phyloP scores from a whole-genome alignment of 2,888 invertebrate genomes.

The Sipunculus nudus region DNA sequence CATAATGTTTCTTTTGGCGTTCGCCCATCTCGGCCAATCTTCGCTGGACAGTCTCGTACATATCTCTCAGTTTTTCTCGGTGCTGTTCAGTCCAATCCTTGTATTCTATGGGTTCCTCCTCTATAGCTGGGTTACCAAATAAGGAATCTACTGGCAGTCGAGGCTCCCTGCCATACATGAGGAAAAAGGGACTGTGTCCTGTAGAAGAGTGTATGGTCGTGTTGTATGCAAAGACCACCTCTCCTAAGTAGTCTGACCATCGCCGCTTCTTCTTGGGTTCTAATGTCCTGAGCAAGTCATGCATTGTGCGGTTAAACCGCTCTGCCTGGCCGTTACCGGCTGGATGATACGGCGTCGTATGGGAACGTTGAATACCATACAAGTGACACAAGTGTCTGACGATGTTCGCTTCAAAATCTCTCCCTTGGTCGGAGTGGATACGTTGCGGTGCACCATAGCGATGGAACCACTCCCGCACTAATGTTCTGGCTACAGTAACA shows the following conservation, averaged over 20 bases:
- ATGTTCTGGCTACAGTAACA: constrained; percentile 12
- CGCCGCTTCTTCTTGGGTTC: constrained; percentile 26
- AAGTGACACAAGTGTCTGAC: constrained; percentile 25
- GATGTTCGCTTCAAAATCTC: constrained; percentile 7
- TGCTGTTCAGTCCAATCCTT: too few relatives aligned
- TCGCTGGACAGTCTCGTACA: too few relatives aligned
- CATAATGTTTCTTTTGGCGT: too few relatives aligned
- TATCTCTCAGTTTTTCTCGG: too few relatives aligned
- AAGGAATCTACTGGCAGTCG: too few relatives aligned
- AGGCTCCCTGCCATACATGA: too few relatives aligned
- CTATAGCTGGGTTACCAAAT: too few relatives aligned
- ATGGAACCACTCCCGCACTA: constrained; percentile 23
- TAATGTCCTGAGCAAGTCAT: constrained; percentile 26
- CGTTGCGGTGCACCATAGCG: constrained; percentile 20
- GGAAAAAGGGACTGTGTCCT: too few relatives aligned
- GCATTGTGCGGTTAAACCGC: constrained; percentile 33
- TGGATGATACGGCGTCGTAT: constrained; percentile 25
- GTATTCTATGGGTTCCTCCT: too few relatives aligned
- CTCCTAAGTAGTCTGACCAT: constrained; percentile 32
- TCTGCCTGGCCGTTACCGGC: constrained; percentile 21
- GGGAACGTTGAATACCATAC: constrained; percentile 24
- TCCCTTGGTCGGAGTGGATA: constrained; percentile 24
- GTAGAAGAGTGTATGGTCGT: too few relatives aligned
- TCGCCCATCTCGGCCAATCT: too few relatives aligned
- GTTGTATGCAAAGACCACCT: too few relatives aligned